Conservation (phyloP, 2,113 vertebrate genomes). For the Anthoscopus minutus region DNA sequence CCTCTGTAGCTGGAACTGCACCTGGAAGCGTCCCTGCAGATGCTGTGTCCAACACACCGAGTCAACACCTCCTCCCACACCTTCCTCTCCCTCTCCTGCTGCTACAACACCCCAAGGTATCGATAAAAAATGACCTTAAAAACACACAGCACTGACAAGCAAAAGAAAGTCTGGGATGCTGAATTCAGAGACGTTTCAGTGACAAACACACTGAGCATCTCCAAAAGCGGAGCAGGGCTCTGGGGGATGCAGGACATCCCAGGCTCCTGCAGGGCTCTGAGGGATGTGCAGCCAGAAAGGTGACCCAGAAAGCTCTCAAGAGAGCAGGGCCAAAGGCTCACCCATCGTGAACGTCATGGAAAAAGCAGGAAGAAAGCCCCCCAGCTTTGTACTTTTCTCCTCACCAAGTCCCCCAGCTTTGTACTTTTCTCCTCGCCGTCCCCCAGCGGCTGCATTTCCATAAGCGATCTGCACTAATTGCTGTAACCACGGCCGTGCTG, state of each 20-base stretch:
- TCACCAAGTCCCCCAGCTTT: neutral
- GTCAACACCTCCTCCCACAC: rapidly evolving
- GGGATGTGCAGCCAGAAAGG: neutral
- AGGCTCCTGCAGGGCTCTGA: neutral
- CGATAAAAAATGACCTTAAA: neutral
- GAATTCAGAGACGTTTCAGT: neutral
- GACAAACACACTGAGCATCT: neutral
- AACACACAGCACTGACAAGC: rapidly evolving
- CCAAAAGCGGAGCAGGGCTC: rapidly evolving
- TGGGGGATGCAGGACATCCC: neutral
- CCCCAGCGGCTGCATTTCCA: neutral
- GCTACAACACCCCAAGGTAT: neutral
- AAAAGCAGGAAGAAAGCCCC: neutral
- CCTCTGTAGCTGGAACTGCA: neutral
- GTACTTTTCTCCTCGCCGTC: neutral
- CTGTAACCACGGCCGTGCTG: neutral
- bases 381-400: neutral
- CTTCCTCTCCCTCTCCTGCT: neutral
- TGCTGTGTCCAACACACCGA: rapidly evolving
- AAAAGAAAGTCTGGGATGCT: neutral
- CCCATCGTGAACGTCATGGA: rapidly evolving
- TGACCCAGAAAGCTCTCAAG: neutral
- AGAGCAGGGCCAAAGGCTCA: neutral
- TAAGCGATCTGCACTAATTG: neutral
- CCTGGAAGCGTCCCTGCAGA: neutral